These are phyloP conservation scores for Trichogramma dendrolimi DNA, from an alignment of 2,888 invertebrate genomes.

Conservation along the genomic window DNA sequence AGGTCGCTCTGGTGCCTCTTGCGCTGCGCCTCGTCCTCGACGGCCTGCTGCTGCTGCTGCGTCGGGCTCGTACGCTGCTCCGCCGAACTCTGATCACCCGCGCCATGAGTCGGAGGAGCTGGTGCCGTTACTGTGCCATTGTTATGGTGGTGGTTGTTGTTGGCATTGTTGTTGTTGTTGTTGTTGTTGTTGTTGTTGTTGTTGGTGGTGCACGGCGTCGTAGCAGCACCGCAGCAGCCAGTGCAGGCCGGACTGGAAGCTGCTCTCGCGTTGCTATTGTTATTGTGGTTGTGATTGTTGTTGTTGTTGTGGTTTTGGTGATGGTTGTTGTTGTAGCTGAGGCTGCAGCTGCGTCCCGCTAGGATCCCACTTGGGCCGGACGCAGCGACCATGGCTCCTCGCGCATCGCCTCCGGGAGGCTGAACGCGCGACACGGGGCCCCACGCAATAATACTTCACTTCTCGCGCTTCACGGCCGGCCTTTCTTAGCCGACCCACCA, in stretches of 20 bases:
- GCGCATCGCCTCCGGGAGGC: constrained; percentile 44
- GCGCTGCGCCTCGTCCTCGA: constrained; percentile 31
- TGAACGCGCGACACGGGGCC: constrained; percentile 10
- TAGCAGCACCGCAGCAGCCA: too few species aligned
- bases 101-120: too few species aligned
- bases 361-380: constrained; percentile 52
- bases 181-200: too few species aligned
- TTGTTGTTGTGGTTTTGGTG: constrained; percentile 16
- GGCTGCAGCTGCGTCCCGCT: constrained; percentile 48
- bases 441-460: too few species aligned
- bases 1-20: constrained; percentile 63
- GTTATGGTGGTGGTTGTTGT: too few species aligned
- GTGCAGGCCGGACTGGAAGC: background rate
- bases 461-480: too few species aligned
- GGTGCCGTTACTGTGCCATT: too few species aligned
- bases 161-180: too few species aligned
- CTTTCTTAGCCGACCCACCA: too few species aligned
- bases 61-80: background rate
- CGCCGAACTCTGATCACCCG: too few species aligned
- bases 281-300: constrained; percentile 7
- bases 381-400: constrained; percentile 52
- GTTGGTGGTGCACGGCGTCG: too few species aligned
- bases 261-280: constrained; percentile 1
- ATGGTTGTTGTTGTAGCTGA: constrained; percentile 35
- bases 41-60: constrained; percentile 7